Conservation (phyloP, 1,140 invertebrate genomes). For the Scaptomyza pallida region DNA sequence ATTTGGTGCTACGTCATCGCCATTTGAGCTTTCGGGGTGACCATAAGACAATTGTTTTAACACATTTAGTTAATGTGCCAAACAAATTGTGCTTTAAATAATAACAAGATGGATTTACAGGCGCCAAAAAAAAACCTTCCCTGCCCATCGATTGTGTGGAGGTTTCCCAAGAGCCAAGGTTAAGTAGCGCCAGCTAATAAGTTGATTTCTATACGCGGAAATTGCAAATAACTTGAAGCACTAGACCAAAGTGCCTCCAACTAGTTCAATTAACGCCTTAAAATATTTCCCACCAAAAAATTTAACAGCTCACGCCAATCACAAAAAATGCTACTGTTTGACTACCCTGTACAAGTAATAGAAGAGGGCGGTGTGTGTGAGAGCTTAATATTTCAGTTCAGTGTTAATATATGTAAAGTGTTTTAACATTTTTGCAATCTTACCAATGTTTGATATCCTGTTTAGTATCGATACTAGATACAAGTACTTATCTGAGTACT, state of each 20-base stretch:
- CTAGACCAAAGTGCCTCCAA: constrained; percentile 24
- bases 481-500: too few species aligned
- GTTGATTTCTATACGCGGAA: constrained; percentile 64
- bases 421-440: too few species aligned
- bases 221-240: constrained; percentile 48
- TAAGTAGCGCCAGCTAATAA: constrained; percentile 39
- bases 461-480: too few species aligned
- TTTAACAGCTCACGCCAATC: constrained; percentile 50
- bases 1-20: constrained; percentile 58
- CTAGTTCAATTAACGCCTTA: constrained; percentile 71
- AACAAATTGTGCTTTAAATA: constrained; percentile 68
- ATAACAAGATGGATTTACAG: constrained; percentile 57
- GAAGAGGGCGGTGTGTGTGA: neutral
- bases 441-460: too few species aligned
- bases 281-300: constrained; percentile 65
- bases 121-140: constrained; percentile 17
- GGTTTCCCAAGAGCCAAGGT: constrained; percentile 69
- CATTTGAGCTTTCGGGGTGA: constrained; percentile 13
- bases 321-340: constrained; percentile 55
- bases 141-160: constrained; percentile 7
- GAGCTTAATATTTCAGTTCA: neutral
- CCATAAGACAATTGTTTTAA: constrained; percentile 58
- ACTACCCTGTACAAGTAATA: constrained; percentile 13
- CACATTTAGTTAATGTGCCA: constrained; percentile 50
- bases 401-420: neutral